These are phyloP conservation scores for Bergia puertoricense DNA, from an alignment of 92 coral and sea anemone genomes.

Conservation along the genomic window DNA sequence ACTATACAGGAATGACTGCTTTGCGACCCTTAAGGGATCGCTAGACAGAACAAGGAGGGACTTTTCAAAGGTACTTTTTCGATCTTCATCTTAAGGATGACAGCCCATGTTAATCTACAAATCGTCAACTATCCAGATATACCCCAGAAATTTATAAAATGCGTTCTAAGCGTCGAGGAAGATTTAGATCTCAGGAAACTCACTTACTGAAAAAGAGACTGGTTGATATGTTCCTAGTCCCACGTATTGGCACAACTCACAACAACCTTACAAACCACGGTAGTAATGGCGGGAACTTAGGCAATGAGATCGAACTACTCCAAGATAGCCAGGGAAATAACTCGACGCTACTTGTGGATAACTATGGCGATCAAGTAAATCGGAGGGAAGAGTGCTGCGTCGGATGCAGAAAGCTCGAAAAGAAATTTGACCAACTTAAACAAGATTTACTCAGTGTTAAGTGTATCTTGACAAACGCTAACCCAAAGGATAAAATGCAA, in stretches of 20 bases:
- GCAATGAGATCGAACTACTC: not conserved
- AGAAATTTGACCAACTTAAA: not conserved
- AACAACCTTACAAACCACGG: not conserved
- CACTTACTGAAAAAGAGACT: constrained; percentile 3
- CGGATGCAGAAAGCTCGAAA: constrained; percentile 5
- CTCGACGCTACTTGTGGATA: not conserved
- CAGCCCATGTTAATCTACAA: too few species aligned
- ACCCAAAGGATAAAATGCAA: constrained; percentile 17
- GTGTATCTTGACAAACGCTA: not conserved
- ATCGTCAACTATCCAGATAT: too few species aligned
- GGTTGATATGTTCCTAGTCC: not conserved
- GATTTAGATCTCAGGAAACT: not conserved
- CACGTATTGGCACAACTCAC: not conserved
- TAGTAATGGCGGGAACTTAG: not conserved
- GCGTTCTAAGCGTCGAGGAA: too few species aligned
- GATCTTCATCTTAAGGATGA: too few species aligned
- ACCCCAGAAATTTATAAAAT: too few species aligned
- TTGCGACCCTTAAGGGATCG: too few species aligned
- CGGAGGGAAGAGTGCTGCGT: not conserved
- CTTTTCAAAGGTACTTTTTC: too few species aligned
- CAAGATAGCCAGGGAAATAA: not conserved
- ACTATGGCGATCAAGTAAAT: not conserved
- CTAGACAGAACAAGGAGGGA: too few species aligned
- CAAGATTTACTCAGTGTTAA: not conserved
- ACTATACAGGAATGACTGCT: too few species aligned